Evolutionary conservation across 2,888 invertebrate species (phyloP).

Genomic region (Tineola bisselliella): DNA sequence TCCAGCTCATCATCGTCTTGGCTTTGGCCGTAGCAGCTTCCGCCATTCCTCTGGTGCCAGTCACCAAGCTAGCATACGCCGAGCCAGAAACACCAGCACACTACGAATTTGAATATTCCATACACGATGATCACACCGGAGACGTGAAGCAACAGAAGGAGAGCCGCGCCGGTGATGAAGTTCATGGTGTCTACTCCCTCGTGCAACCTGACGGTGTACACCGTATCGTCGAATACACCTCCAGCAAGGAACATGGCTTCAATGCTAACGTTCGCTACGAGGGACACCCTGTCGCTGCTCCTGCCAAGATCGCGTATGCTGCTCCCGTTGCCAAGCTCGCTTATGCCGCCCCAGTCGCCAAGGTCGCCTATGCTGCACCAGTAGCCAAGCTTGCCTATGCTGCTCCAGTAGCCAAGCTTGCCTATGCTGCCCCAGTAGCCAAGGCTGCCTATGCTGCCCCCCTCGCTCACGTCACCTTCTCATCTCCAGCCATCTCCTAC

Average conservation of each 20-base stretch:
- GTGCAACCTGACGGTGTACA: conserved; percentile 55
- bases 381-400: conserved; percentile 21
- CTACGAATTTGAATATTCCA: conserved; percentile 55
- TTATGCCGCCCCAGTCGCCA: conserved; percentile 23
- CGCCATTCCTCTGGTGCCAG: conserved; percentile 32
- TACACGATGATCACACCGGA: conserved; percentile 50
- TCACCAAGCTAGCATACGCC: conserved; percentile 38
- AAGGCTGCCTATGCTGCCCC: conserved; percentile 25
- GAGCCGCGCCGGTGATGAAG: conserved; percentile 46
- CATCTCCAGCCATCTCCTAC: conserved; percentile 48
- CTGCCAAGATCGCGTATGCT: conserved; percentile 17
- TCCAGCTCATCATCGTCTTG: neutral
- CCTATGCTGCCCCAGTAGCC: conserved; percentile 21
- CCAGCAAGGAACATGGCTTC: conserved; percentile 52
- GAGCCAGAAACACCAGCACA: conserved; percentile 45
- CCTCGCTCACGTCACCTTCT: conserved; percentile 39
- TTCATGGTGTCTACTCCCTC: conserved; percentile 59
- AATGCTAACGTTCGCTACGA: conserved; percentile 57
- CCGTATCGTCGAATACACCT: conserved; percentile 56
- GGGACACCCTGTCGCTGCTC: conserved; percentile 32
- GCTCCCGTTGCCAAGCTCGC: conserved; percentile 20
- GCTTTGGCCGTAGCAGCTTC: conserved; percentile 24
- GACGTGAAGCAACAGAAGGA: conserved; percentile 60
- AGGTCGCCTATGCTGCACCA: conserved; percentile 18
- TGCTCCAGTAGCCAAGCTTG: conserved; percentile 23